Percentiles rank a stretch among this genome's conserved stretches.
phyloP scores from a whole-genome alignment of 2,888 invertebrate species.

The Cyclophora punctaria region DNA sequence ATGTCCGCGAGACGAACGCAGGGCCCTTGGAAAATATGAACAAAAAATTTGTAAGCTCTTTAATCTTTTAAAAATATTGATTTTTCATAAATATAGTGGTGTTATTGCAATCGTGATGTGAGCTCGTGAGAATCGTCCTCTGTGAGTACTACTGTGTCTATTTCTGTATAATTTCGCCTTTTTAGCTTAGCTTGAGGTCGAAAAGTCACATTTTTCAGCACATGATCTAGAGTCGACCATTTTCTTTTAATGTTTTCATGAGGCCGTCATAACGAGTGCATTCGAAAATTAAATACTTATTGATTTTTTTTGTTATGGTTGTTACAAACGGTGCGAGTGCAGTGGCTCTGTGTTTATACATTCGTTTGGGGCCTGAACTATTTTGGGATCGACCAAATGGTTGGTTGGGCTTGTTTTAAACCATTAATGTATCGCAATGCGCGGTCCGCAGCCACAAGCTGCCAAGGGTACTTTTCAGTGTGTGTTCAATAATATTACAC shows the following conservation, averaged over 20 bases:
- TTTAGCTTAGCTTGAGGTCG: conserved; percentile 37
- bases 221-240: conserved; percentile 41
- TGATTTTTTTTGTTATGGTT: conserved; percentile 55
- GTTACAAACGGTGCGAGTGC: conserved; percentile 28
- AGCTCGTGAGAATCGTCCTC: conserved; percentile 33
- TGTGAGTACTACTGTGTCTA: conserved; percentile 47
- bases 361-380: conserved; percentile 70
- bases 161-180: conserved; percentile 50
- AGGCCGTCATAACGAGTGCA: not conserved
- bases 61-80: conserved; percentile 70
- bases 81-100: conserved; percentile 62
- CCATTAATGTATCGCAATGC: conserved; percentile 36
- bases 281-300: conserved; percentile 34
- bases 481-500: no score
- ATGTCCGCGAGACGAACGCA: conserved; percentile 51
- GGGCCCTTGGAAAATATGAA: conserved; percentile 67
- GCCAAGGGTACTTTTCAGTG: conserved; percentile 8
- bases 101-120: conserved; percentile 61
- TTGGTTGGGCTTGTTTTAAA: conserved; percentile 50
- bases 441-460: conserved; percentile 17
- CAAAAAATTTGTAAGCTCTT: conserved; percentile 55
- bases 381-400: conserved; percentile 69
- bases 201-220: conserved; percentile 64
- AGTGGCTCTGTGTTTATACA: conserved; percentile 60
- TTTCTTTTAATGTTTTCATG: conserved; percentile 28